These are phyloP conservation scores for Aphodius granarius DNA, from an alignment of 2,888 invertebrate genomes.

Conservation along the genomic window DNA sequence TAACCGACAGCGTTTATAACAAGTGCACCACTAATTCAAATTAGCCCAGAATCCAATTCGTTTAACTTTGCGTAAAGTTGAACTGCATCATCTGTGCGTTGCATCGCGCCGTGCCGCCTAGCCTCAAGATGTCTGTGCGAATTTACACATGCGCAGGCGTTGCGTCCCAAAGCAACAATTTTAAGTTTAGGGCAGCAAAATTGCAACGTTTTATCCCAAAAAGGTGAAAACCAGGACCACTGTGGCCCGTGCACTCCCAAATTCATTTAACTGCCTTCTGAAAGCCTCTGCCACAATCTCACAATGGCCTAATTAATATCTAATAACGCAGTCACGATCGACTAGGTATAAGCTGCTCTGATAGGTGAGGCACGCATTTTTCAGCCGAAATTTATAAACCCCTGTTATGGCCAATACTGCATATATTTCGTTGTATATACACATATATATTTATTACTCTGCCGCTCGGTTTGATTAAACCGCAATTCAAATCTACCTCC, in stretches of 20 bases:
- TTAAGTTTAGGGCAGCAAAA: too few species aligned
- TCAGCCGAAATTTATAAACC: background rate
- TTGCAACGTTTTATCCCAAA: too few species aligned
- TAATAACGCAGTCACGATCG: background rate
- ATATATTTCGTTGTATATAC: background rate
- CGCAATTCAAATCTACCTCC: background rate
- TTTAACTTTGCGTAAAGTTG: constrained; percentile 5
- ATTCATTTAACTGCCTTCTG: background rate
- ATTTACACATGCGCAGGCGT: too few species aligned
- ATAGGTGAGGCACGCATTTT: background rate
- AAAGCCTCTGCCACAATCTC: background rate
- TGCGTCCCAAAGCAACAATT: too few species aligned
- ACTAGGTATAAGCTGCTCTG: background rate
- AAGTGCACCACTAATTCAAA: constrained; percentile 11
- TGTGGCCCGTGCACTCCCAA: too few species aligned
- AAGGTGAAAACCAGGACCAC: too few species aligned
- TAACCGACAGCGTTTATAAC: constrained; percentile 9
- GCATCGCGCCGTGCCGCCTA: background rate
- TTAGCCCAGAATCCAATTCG: constrained; percentile 7
- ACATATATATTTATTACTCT: background rate
- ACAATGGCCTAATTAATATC: background rate
- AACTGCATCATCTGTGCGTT: background rate
- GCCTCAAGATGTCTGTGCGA: too few species aligned
- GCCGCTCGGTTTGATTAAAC: constrained; percentile 7
- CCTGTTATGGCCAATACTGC: background rate